Evolutionary conservation across 2,797 vertebrate species (phyloP).

Genomic region (Enteromius thamalakanensis): DNA sequence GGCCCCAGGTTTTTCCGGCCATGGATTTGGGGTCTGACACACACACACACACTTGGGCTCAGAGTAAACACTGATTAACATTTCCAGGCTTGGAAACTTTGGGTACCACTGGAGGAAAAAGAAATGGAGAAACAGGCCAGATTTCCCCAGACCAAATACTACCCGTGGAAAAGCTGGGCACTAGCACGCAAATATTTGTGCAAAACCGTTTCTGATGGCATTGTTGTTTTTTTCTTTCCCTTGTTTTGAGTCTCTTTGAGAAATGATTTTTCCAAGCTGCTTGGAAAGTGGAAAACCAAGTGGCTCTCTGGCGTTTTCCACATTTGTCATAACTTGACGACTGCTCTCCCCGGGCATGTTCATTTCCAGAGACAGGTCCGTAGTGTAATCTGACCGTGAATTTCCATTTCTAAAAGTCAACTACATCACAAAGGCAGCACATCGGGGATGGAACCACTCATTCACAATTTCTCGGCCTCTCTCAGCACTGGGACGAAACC

Average conservation of each 20-base stretch:
- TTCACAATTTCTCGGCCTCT: constrained; percentile 47
- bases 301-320: constrained; percentile 51
- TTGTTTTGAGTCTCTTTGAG: constrained; percentile 25
- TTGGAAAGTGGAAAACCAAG: constrained; percentile 49
- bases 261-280: constrained; percentile 45
- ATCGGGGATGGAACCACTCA: constrained; percentile 30
- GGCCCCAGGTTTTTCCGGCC: constrained; percentile 39
- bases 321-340: constrained; percentile 59
- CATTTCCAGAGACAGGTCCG: constrained; percentile 55
- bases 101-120: constrained; percentile 57
- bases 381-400: constrained; percentile 47
- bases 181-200: constrained; percentile 28
- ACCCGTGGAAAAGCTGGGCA: constrained; percentile 59
- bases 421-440: constrained; percentile 39
- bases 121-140: constrained; percentile 37
- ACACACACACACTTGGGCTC: constrained; percentile 8
- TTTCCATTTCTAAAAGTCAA: constrained; percentile 59
- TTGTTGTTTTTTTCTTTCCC: constrained; percentile 26
- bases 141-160: constrained; percentile 42
- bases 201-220: constrained; percentile 28
- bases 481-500: constrained; percentile 41
- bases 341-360: constrained; percentile 43
- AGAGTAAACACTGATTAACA: constrained; percentile 47
- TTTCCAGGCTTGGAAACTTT: constrained; percentile 50
- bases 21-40: constrained; percentile 33